A percentile compares a stretch with the other conserved stretches of the same genome.
Evolutionary conservation across 2,797 vertebrate genomes (phyloP).

Genomic region (Anguilla anguilla): DNA sequence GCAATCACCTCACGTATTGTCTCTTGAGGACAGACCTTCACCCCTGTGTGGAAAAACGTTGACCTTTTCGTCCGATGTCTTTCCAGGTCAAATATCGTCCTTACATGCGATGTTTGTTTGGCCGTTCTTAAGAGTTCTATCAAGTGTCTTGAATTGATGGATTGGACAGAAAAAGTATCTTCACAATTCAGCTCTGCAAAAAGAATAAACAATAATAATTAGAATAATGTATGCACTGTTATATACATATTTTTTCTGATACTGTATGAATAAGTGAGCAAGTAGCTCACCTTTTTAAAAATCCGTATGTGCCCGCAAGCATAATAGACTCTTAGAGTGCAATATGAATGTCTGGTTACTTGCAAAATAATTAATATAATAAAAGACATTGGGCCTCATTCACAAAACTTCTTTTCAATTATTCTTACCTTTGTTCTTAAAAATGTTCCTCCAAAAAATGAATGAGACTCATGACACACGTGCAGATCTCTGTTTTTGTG

Average conservation of each 20-base stretch:
- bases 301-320: neutral
- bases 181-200: constrained; percentile 58
- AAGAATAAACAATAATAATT: constrained; percentile 19
- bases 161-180: constrained; percentile 51
- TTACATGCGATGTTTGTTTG: constrained; percentile 59
- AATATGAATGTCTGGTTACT: neutral
- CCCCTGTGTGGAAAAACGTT: constrained; percentile 76
- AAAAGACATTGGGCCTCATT: neutral
- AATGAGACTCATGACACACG: too few relatives aligned
- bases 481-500: too few relatives aligned
- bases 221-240: neutral
- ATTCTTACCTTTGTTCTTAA: too few relatives aligned
- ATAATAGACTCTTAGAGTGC: neutral
- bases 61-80: constrained; percentile 80
- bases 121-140: constrained; percentile 63
- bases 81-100: constrained; percentile 68
- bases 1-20: constrained; percentile 81
- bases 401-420: too few relatives aligned
- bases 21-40: constrained; percentile 87
- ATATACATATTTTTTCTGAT: neutral
- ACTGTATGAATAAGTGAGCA: neutral
- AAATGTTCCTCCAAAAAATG: too few relatives aligned
- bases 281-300: neutral
- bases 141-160: constrained; percentile 48
- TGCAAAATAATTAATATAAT: neutral